Evolutionary conservation across 1,140 invertebrate species (phyloP).

Genomic region (Drosophila melanogaster): DNA sequence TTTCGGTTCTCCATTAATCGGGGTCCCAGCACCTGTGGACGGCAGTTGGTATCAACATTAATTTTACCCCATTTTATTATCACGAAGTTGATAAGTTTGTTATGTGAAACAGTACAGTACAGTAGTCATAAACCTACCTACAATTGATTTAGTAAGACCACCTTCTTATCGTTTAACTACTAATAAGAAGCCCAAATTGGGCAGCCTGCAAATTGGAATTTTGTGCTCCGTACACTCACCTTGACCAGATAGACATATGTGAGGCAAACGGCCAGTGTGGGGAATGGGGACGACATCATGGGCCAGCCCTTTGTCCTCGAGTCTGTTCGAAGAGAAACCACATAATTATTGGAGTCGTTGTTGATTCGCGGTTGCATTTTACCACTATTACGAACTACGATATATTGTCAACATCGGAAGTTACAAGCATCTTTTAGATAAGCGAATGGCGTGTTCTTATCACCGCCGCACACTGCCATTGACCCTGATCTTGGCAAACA

Average conservation of each 20-base stretch:
- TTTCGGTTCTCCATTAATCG: constrained; percentile 94
- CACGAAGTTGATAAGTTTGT: constrained; percentile 26
- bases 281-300: constrained; percentile 92
- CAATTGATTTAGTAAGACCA: constrained; percentile 9
- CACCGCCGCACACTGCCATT: constrained; percentile 51
- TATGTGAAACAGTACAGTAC: not conserved
- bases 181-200: not conserved
- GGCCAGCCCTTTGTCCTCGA: constrained; percentile 93
- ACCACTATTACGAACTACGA: not conserved
- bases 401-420: not conserved
- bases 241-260: constrained; percentile 92
- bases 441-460: constrained; percentile 46
- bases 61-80: not conserved
- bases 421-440: constrained; percentile 49
- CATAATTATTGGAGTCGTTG: not conserved
- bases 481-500: constrained; percentile 37
- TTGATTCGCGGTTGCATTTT: not conserved
- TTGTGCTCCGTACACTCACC: constrained; percentile 85
- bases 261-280: constrained; percentile 91
- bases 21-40: constrained; percentile 88
- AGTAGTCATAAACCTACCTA: constrained; percentile 1
- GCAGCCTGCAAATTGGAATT: not conserved
- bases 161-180: constrained; percentile 14
- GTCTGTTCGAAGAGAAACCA: constrained; percentile 85
- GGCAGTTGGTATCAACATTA: not conserved